phyloP scores from a whole-genome alignment of 2,888 invertebrate species.

The Nymphalis urticae region DNA sequence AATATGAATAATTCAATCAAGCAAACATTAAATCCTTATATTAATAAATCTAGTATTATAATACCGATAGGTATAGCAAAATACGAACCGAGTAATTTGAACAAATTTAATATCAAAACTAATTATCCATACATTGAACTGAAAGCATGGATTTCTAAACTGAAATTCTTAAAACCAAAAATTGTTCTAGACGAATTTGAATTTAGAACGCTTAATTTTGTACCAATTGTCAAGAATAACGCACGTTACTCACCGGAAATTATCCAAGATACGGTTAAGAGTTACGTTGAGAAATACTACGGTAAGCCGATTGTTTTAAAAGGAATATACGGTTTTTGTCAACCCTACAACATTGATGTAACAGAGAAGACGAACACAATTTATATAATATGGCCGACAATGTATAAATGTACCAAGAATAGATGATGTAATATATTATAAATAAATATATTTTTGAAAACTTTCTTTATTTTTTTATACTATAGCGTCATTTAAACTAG shows the following conservation, averaged over 20 bases:
- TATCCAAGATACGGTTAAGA: conserved; percentile 16
- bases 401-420: conserved; percentile 25
- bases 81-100: conserved; percentile 17
- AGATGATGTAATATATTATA: conserved; percentile 17
- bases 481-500: too few species aligned
- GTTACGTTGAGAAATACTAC: conserved; percentile 23
- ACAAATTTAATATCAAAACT: conserved; percentile 23
- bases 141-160: conserved; percentile 30
- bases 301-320: conserved; percentile 34
- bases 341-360: conserved; percentile 25
- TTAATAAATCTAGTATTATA: neutral
- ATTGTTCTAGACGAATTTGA: conserved; percentile 28
- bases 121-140: conserved; percentile 31
- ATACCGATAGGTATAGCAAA: conserved; percentile 23
- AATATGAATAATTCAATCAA: too few species aligned
- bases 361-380: conserved; percentile 17
- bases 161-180: conserved; percentile 31
- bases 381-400: conserved; percentile 37
- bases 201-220: conserved; percentile 23
- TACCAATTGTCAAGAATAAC: conserved; percentile 28
- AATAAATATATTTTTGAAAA: neutral
- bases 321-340: conserved; percentile 8
- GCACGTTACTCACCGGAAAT: conserved; percentile 7
- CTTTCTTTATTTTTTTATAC: too few species aligned
- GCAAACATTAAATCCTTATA: too few species aligned